Base-by-base conservation (phyloP, 2,113 vertebrate genomes). In the human (Homo sapiens) region DNA sequence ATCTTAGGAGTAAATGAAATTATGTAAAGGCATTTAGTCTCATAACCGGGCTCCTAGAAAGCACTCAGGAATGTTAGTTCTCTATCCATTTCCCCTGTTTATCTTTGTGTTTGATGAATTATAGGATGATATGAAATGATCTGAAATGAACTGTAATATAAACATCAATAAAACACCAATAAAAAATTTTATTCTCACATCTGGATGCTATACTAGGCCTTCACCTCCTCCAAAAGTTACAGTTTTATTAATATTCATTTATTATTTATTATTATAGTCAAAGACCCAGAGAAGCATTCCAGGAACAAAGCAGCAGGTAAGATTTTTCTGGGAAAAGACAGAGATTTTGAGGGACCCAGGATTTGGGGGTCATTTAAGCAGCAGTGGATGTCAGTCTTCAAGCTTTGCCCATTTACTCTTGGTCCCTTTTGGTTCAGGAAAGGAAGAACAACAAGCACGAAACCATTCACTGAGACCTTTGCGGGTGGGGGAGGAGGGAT, bases 1-100 rank as follows among this genome's bases (percentile, higher is more conserved):
- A 94, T 82, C 86, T 92, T 85, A 88, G 52, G 57, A 86, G 92
- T 95, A 95, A 92, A 93, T 83, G 45, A 95, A 75, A 90, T 92
- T 89, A 88, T 94, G 70, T 83, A 92, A 96, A 96, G 57, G 48
- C 48, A 88, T 90, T 96, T 88, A 93, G 61, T 89, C 40, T 85
- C 57, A 57, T 64, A 88, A 83, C 59, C 22, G n/a, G 87, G 90
- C 32, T 96, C 72, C 48, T 85, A 86, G 94, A 87, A 94, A 57
- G 23, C 76, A 93, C 50, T 94, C 57, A 76, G 88, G 72, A 82
- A 86, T 82, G 40, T 96, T 82, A 88, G 57, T 82, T 97, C 90
- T 96, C 22, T 64, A 70, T 83, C 43, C 25, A 81, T 84, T 92
- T 95, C 22, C 45, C 92, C 57, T 90, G 87, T 52, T 68, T 90